phyloP scores from a whole-genome alignment of 2,113 vertebrate genomes.

The Anthoscopus minutus region DNA sequence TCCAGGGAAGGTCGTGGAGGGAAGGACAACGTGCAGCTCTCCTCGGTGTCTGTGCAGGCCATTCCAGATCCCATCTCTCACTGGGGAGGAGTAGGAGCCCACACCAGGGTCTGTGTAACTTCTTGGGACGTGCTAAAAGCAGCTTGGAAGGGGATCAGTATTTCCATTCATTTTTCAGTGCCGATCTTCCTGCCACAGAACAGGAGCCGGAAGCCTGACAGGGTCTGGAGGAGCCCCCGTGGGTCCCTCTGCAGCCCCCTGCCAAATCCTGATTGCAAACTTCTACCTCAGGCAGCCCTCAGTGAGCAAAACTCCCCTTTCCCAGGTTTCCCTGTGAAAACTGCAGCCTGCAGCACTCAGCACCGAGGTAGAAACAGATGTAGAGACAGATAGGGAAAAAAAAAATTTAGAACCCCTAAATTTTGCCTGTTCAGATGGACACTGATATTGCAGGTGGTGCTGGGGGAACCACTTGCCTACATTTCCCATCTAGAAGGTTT shows the following conservation, averaged over 20 bases:
- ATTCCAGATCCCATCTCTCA: background rate
- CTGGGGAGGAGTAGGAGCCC: background rate
- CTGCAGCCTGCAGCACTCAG: background rate
- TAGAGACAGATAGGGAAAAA: background rate
- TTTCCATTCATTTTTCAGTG: background rate
- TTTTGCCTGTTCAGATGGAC: background rate
- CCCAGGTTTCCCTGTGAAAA: background rate
- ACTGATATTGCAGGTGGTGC: background rate
- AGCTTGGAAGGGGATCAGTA: background rate
- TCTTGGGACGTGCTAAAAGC: background rate
- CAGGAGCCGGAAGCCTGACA: background rate
- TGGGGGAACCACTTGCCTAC: background rate
- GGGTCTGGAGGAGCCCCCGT: background rate
- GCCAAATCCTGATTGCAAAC: background rate
- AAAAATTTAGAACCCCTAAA: accelerated
- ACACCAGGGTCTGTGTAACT: accelerated
- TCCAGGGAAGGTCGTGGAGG: background rate
- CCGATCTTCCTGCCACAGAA: background rate
- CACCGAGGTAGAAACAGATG: background rate
- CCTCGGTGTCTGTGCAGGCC: background rate
- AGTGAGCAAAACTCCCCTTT: background rate
- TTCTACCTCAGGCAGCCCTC: background rate
- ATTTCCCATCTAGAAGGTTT: background rate
- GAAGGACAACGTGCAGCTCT: background rate
- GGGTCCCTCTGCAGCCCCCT: background rate